Evolutionary conservation across 2,113 vertebrate genomes (phyloP).

Genomic region (Nothocercus nigrocapillus): DNA sequence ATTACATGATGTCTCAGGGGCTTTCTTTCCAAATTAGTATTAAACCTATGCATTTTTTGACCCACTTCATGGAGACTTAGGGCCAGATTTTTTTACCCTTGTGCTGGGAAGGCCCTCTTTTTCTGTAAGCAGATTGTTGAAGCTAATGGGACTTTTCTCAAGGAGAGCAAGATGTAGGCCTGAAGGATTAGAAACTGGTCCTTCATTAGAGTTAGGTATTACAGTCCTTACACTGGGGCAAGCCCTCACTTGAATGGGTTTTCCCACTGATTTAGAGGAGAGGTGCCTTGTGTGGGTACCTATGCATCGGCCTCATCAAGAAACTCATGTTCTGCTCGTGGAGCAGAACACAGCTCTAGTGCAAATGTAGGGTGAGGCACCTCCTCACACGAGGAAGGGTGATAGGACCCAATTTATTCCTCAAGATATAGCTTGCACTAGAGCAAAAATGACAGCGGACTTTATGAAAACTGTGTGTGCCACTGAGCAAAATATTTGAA

Average conservation of each 20-base stretch:
- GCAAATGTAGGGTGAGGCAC: accelerated
- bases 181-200: not conserved
- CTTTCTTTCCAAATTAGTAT: constrained; percentile 13
- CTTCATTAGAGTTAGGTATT: not conserved
- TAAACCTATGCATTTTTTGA: constrained; percentile 3
- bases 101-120: not conserved
- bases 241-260: not conserved
- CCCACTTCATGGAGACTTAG: not conserved
- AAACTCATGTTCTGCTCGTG: accelerated
- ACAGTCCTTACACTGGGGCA: not conserved
- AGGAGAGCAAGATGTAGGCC: not conserved
- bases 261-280: not conserved
- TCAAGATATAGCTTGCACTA: not conserved
- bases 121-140: not conserved
- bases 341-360: not conserved
- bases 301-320: not conserved
- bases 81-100: not conserved
- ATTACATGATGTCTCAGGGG: constrained; percentile 17
- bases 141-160: not conserved
- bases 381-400: accelerated
- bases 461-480: not conserved
- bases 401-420: not conserved
- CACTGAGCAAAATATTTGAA: not conserved
- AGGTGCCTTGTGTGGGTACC: not conserved
- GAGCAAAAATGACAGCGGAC: not conserved